Base-by-base conservation (phyloP, 2,888 invertebrate species). In the Tetrapedia diversipes region DNA sequence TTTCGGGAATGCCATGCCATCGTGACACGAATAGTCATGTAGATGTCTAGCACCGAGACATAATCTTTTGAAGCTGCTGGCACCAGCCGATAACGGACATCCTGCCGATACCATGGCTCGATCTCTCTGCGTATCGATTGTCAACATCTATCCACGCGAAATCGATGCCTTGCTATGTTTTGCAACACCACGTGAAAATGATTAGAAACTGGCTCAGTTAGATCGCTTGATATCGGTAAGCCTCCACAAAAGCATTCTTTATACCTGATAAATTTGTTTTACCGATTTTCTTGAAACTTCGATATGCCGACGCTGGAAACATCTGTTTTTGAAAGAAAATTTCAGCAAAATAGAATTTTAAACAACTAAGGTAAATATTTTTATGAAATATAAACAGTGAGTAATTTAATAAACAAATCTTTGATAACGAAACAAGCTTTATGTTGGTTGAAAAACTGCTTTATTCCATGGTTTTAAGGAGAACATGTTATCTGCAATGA, bases 71-170 rank as follows among this genome's bases (percentile, higher is more conserved):
- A 63, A 56, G 53, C 41, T 41, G 64, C 41, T 77, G 70, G 27
- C 63, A 72, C 41, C 53, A 69, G 68, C 66, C 73, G 73, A 79
- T 77, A 77, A 69, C 64, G 71, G 71, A 72, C 74, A 67, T 61
- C 71, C 57, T 66, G 57, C 56, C 57, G 64, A 65, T 45, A 61
- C 27, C 39, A 51, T 14, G 29, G 59, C 54, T 61, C 64, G 70
- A 41, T 69, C 29, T 29, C 57, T 10, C 49, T 56, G 45, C 64
- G 51, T 73, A 65, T 59, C 74, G 56, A 45, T 41, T 43, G 34
- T 45, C 53, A 60, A 59, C 54, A 66, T 56, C 66, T 45, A 11
- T 39, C 11, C 24, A 54, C 22, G 47, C 49, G 45, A 60, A 65
- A 61, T 66, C 82, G 67, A 77, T 45, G 64, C 34, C 43, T 54